These are phyloP conservation scores for Prosopocoilus inquinatus DNA, from an alignment of 2,888 invertebrate genomes.

Conservation along the genomic window DNA sequence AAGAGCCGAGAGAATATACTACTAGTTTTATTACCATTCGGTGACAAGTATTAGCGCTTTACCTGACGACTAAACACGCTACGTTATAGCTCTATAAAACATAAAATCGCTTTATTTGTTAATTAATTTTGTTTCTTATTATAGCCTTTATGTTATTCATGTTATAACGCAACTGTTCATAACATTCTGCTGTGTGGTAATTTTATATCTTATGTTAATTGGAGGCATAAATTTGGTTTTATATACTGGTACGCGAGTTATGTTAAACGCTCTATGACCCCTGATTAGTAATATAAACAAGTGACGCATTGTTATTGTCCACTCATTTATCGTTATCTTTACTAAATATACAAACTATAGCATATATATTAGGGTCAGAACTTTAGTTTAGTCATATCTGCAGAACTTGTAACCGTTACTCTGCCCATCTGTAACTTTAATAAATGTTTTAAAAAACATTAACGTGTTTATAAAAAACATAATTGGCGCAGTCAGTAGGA, in stretches of 20 bases:
- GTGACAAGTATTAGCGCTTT: constrained; percentile 49
- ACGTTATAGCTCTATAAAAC: constrained; percentile 44
- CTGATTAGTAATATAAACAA: no score
- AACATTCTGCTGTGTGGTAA: constrained; percentile 17
- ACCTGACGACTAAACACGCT: constrained; percentile 46
- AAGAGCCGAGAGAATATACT: constrained; percentile 44
- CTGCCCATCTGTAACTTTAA: no score
- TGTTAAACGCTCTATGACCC: no score
- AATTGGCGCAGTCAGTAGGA: no score
- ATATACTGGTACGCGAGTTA: constrained; percentile 10
- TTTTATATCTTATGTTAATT: constrained; percentile 18
- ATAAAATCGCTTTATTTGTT: constrained; percentile 49
- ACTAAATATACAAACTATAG: no score
- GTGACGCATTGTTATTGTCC: no score
- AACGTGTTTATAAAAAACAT: no score
- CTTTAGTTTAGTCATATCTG: no score
- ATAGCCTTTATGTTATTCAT: not conserved
- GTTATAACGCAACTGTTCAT: constrained; percentile 11
- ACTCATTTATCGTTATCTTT: no score
- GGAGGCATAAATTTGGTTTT: constrained; percentile 11
- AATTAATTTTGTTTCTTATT: constrained; percentile 48
- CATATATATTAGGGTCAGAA: no score
- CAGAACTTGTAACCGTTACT: no score
- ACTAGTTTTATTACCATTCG: constrained; percentile 47
- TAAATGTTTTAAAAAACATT: no score